Base-by-base conservation (phyloP, 1,140 invertebrate species). In the Carposina sasakii region DNA sequence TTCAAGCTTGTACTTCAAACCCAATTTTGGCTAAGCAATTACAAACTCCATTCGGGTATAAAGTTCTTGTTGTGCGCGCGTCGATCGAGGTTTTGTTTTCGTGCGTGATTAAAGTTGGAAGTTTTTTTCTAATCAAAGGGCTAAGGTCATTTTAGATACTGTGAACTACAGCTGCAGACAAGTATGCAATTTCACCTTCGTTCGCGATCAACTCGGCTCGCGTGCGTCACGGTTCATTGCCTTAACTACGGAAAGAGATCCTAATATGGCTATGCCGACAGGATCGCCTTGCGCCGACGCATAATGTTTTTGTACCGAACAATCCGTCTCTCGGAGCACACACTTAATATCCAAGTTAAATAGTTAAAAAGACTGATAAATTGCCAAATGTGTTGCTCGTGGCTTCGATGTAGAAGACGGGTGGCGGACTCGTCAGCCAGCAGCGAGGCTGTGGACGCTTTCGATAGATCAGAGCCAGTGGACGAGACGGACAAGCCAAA, bases 141-240 rank as follows among this genome's bases (percentile, higher is more conserved):
- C n/a, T n/a, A n/a, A n/a, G n/a, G n/a, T n/a, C n/a, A n/a, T n/a
- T n/a, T n/a, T n/a, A n/a, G n/a, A n/a, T n/a, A n/a, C n/a, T n/a
- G n/a, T n/a, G n/a, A n/a, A n/a, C n/a, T n/a, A n/a, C n/a, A n/a
- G n/a, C n/a, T n/a, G n/a, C n/a, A n/a, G n/a, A n/a, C n/a, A n/a
- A n/a, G n/a, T n/a, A n/a, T 53, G 52, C 60, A 53, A 51, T 62
- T 61, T 62, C 48, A 59, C 58, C 59, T 69, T 63, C 63, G 62
- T 41, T 52, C 48, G 43, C 60, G 63, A 54, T 61, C 61, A n/a
- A n/a, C n/a, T 62, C 64, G 57, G 49, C 44, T 48, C 52, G 69
- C 61, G 63, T 76, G 75, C 74, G 79, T 77, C 74, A 75, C 67
- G 76, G 79, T 81, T 83, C 76, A 79, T 77, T 79, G 79, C 76